Percentiles rank a stretch among this genome's conserved stretches.
These are phyloP conservation scores for Silurus aristotelis DNA, from an alignment of 2,797 vertebrate species.

Conservation along the genomic window DNA sequence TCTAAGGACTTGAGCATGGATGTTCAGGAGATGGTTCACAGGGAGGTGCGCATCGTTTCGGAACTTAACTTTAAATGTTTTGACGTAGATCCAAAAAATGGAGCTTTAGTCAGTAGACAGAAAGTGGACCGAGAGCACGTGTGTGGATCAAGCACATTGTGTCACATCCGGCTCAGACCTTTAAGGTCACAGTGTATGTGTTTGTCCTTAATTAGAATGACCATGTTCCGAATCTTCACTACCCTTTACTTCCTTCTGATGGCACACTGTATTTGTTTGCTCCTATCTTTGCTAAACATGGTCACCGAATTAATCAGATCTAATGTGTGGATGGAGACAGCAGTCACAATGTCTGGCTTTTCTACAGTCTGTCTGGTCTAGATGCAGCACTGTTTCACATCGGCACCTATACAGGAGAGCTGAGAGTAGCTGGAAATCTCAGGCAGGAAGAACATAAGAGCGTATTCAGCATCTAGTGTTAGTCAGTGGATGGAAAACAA, in stretches of 20 bases:
- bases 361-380: constrained; percentile 74
- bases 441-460: constrained; percentile 63
- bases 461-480: constrained; percentile 73
- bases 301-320: constrained; percentile 79
- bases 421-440: constrained; percentile 71
- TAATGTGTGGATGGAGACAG: constrained; percentile 79
- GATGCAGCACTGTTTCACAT: constrained; percentile 76
- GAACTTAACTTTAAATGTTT: constrained; percentile 77
- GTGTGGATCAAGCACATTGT: constrained; percentile 73
- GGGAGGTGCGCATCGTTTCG: constrained; percentile 73
- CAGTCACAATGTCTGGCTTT: constrained; percentile 83
- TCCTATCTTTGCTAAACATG: constrained; percentile 70
- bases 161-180: constrained; percentile 66
- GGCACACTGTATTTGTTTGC: constrained; percentile 64
- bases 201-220: constrained; percentile 83
- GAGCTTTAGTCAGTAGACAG: constrained; percentile 74
- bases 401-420: constrained; percentile 76
- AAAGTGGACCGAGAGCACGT: constrained; percentile 80
- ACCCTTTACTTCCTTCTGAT: constrained; percentile 68
- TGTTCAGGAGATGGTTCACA: constrained; percentile 68
- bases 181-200: constrained; percentile 75
- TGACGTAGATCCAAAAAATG: constrained; percentile 72
- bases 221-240: constrained; percentile 75
- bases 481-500: constrained; percentile 61
- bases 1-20: constrained; percentile 79